Conservation (phyloP, 2,797 vertebrate genomes). For the Forpus xanthops region DNA sequence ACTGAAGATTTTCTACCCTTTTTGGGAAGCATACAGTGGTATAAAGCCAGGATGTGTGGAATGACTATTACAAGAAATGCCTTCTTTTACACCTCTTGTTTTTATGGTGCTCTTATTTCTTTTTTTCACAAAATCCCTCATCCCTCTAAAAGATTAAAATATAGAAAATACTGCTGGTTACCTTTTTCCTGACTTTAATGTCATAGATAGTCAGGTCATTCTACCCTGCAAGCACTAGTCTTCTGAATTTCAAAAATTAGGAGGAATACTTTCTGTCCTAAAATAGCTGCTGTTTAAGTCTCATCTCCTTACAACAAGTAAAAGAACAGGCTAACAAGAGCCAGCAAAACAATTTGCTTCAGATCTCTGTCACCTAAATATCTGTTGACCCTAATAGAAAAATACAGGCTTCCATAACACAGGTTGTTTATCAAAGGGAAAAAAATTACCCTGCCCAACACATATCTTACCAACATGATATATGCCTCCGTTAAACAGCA, state of each 20-base stretch:
- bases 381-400: not conserved
- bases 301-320: not conserved
- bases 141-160: not conserved
- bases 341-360: not conserved
- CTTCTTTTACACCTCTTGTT: not conserved
- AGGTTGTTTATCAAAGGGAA: not conserved
- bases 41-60: not conserved
- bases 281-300: not conserved
- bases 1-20: not conserved
- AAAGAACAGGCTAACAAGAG: not conserved
- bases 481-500: not conserved
- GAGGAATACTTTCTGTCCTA: not conserved
- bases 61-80: not conserved
- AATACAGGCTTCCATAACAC: not conserved
- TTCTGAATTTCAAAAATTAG: not conserved
- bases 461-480: not conserved
- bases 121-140: not conserved
- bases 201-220: not conserved
- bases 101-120: not conserved
- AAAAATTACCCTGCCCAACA: not conserved
- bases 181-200: not conserved
- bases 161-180: not conserved
- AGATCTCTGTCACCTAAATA: not conserved
- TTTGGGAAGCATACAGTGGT: not conserved
- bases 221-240: not conserved